phyloP scores from a whole-genome alignment of 2,888 invertebrate genomes.

The Acleris literana region DNA sequence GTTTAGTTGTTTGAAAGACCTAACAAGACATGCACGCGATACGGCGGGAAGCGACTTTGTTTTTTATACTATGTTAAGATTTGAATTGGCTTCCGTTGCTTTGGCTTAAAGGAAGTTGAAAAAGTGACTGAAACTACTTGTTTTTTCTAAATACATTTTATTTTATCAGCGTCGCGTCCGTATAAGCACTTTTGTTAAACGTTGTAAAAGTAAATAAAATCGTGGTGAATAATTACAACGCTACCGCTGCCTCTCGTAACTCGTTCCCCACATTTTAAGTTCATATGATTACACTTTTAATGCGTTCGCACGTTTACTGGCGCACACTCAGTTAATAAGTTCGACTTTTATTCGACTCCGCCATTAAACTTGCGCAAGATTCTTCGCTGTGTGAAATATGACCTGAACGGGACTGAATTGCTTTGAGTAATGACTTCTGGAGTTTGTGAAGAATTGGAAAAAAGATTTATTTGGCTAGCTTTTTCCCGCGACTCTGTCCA shows the following conservation, averaged over 20 bases:
- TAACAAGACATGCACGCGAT: too few relatives aligned
- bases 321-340: constrained; percentile 49
- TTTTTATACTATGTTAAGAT: too few relatives aligned
- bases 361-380: constrained; percentile 28
- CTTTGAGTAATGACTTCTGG: constrained; percentile 11
- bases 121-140: too few relatives aligned
- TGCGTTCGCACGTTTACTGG: constrained; percentile 46
- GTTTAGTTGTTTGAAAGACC: too few relatives aligned
- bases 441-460: constrained; percentile 14
- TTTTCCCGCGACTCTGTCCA: not conserved
- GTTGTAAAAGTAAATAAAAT: too few relatives aligned
- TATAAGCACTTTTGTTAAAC: too few relatives aligned
- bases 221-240: not conserved
- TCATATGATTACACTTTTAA: constrained; percentile 48
- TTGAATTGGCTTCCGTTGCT: too few relatives aligned
- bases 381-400: constrained; percentile 30
- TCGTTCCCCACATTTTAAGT: constrained; percentile 40
- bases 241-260: constrained; percentile 13
- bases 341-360: constrained; percentile 45
- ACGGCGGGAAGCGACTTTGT: too few relatives aligned
- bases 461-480: not conserved
- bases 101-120: too few relatives aligned
- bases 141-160: too few relatives aligned
- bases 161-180: too few relatives aligned
- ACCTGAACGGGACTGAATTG: constrained; percentile 13